Conservation (phyloP, 2,797 vertebrate species). For the Novumbra hubbsi region DNA sequence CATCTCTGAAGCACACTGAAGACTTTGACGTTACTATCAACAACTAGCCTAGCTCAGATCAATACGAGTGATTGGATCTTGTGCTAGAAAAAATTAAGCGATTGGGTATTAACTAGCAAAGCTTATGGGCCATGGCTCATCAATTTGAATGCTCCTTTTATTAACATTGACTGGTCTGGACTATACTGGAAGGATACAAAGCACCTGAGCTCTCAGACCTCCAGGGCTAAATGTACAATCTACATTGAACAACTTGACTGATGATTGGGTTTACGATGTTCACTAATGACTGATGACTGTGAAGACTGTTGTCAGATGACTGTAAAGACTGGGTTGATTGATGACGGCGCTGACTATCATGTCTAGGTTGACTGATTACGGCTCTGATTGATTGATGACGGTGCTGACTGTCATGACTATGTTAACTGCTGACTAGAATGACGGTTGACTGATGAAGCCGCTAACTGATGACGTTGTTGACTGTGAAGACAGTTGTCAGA, state of each 20-base stretch:
- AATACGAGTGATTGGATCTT: constrained; percentile 27
- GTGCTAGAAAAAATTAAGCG: constrained; percentile 44
- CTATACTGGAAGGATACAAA: constrained; percentile 47
- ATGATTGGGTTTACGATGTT: too few species aligned
- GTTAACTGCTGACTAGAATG: too few species aligned
- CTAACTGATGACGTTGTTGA: too few species aligned
- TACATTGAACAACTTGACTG: too few species aligned
- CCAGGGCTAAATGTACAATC: not conserved
- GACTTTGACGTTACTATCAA: constrained; percentile 40
- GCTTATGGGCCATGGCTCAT: constrained; percentile 36
- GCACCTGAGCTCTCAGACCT: constrained; percentile 52
- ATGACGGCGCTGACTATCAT: too few species aligned
- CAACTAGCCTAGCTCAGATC: constrained; percentile 29
- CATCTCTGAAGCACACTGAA: not conserved
- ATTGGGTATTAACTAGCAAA: constrained; percentile 38
- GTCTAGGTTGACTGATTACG: too few species aligned
- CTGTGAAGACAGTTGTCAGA: too few species aligned
- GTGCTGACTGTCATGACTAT: constrained; percentile 1
- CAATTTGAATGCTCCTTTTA: constrained; percentile 59
- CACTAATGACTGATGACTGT: too few species aligned
- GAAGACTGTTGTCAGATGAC: not conserved
- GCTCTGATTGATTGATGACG: not conserved
- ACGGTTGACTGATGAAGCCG: too few species aligned
- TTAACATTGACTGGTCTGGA: constrained; percentile 34
- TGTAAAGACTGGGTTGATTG: not conserved